A percentile compares a stretch with the other conserved stretches of the same genome.
phyloP scores from a whole-genome alignment of 2,113 vertebrate genomes.

The Antidorcas marsupialis region DNA sequence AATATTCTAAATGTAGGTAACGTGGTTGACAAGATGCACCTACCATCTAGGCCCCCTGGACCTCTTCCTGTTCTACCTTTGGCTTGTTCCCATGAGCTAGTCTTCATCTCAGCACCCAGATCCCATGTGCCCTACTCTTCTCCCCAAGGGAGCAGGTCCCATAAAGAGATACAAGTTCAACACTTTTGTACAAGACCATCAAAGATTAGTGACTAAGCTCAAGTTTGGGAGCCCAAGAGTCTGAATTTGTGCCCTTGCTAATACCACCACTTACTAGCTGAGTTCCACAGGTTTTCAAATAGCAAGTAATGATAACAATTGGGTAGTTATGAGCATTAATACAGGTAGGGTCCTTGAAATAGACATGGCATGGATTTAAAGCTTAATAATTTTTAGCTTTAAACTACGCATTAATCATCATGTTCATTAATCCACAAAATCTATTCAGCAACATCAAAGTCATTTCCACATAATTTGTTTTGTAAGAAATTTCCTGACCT shows the following conservation, averaged over 20 bases:
- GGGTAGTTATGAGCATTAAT: not conserved
- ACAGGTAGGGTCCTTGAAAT: not conserved
- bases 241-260: not conserved
- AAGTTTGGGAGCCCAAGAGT: not conserved
- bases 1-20: not conserved
- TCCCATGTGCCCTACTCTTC: not conserved
- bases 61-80: not conserved
- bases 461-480: not conserved
- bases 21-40: not conserved
- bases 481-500: not conserved
- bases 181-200: not conserved
- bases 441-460: not conserved
- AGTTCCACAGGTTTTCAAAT: not conserved
- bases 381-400: not conserved
- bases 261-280: not conserved
- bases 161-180: not conserved
- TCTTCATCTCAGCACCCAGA: not conserved
- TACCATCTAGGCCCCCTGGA: not conserved
- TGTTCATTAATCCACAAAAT: not conserved
- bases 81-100: not conserved
- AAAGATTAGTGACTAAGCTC: not conserved
- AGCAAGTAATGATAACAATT: not conserved
- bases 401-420: not conserved
- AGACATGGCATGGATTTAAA: not conserved
- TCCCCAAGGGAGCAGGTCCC: not conserved